Evolutionary conservation across 2,797 vertebrate species (phyloP).

Genomic region (Anableps anableps): DNA sequence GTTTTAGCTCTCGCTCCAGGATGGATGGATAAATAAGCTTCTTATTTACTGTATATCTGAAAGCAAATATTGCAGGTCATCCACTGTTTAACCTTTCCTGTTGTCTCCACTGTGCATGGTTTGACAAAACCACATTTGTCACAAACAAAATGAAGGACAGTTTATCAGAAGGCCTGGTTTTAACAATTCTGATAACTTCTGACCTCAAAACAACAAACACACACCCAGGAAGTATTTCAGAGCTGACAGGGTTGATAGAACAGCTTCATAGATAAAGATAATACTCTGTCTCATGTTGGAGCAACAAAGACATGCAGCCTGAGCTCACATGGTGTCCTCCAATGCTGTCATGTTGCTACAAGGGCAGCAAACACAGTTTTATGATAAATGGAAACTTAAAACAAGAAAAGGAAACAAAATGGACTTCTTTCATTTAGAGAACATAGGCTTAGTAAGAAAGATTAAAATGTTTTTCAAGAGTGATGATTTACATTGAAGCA

Average conservation of each 20-base stretch:
- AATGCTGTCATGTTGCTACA: constrained; percentile 19
- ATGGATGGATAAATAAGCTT: background rate
- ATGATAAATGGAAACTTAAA: constrained; percentile 2
- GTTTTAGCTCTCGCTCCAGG: background rate
- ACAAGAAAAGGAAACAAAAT: background rate
- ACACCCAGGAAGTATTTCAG: constrained; percentile 1
- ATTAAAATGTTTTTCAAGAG: background rate
- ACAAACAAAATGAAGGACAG: background rate
- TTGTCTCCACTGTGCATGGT: background rate
- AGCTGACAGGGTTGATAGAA: background rate
- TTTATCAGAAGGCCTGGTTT: constrained; percentile 4
- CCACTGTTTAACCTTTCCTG: background rate
- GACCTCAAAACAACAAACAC: background rate
- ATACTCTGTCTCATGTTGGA: background rate
- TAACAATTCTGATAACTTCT: background rate
- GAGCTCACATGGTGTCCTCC: constrained; percentile 14
- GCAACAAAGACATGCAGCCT: background rate
- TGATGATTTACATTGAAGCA: background rate
- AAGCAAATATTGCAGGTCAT: background rate
- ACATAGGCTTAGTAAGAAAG: background rate
- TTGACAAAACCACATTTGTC: background rate
- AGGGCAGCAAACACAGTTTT: constrained; percentile 14
- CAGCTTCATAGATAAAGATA: background rate
- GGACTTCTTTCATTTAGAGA: background rate
- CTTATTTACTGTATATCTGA: background rate